Base-by-base conservation (phyloP, 2,113 vertebrate species). In the Muscicapa adusta region DNA sequence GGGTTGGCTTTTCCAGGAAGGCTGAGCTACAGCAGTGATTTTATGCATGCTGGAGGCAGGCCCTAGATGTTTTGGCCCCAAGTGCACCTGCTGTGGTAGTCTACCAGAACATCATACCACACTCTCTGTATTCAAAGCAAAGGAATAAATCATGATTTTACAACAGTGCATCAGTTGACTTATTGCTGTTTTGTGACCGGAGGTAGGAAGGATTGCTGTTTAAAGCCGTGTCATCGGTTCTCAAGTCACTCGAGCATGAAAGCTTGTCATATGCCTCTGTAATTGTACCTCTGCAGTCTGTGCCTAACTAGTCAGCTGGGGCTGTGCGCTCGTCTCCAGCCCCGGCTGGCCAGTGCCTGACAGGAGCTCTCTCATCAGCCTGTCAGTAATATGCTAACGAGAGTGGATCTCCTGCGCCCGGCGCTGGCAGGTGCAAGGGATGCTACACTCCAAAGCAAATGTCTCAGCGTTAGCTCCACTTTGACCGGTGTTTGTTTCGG, bases 371-470 rank as follows among this genome's bases (percentile, higher is more conserved):
- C 99, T 98, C 98, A 98, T 98, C 99, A 98, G 98, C 94, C 98
- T 99, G 99, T 99, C 99, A 99, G 98, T 97, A 96, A 98, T 98
- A 98, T 99, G 99, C 98, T 99, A 99, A 99, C 98, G 98, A 99
- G 99, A 97, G 91, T 97, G 98, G 97, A 97, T 98, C 98, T 98
- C 96, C 83, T 97, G 94, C 79, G 93, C 97, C 98, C 98, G 93
- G 75, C 94, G 78, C 97, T 98, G 98, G 98, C 98, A 98, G 98
- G 96, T 97, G 96, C 95, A 96, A 94, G 96, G 91, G 97, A 97
- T 97, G 97, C 97, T 97, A 87, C 96, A 91, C 97, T 98, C 97
- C 96, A 97, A 97, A 98, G 94, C 96, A 94, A 96, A 96, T 95
- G 92, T 97, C 94, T 90, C 23, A 94, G 33, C 9, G 68, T 91